Conservation (phyloP, 2,113 vertebrate species). For the Pipra filicauda region DNA sequence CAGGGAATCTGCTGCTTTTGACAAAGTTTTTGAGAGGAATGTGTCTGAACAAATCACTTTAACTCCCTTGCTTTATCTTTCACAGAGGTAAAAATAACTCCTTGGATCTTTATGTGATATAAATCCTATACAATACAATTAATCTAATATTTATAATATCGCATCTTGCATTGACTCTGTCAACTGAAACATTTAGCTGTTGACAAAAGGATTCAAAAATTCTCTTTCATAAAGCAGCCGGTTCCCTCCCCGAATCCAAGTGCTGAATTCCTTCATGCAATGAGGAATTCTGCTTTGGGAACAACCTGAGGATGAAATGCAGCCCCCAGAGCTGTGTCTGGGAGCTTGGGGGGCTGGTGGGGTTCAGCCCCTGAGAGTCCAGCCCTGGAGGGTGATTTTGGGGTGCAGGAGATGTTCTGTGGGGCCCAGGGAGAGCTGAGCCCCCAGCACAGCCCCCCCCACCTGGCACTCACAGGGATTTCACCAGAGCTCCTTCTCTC, state of each 20-base stretch:
- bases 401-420: background rate
- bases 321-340: background rate
- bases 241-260: fast-evolving
- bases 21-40: constrained; percentile 44
- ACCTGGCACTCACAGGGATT: background rate
- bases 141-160: constrained; percentile 59
- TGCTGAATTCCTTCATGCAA: background rate
- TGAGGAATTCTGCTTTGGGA: background rate
- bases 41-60: constrained; percentile 53
- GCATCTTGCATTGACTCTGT: background rate
- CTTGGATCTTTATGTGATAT: constrained; percentile 33
- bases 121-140: constrained; percentile 37
- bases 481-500: background rate
- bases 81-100: constrained; percentile 42
- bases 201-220: constrained; percentile 45
- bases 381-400: background rate
- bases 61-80: constrained; percentile 40
- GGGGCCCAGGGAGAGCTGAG: background rate
- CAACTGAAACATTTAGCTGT: constrained; percentile 36
- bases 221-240: constrained; percentile 16
- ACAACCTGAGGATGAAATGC: background rate
- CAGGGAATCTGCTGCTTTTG: background rate
- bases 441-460: background rate
- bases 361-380: fast-evolving
- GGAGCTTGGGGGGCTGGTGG: background rate